Evolutionary conservation across 2,888 invertebrate species (phyloP).

Genomic region (Nudaria mundana): DNA sequence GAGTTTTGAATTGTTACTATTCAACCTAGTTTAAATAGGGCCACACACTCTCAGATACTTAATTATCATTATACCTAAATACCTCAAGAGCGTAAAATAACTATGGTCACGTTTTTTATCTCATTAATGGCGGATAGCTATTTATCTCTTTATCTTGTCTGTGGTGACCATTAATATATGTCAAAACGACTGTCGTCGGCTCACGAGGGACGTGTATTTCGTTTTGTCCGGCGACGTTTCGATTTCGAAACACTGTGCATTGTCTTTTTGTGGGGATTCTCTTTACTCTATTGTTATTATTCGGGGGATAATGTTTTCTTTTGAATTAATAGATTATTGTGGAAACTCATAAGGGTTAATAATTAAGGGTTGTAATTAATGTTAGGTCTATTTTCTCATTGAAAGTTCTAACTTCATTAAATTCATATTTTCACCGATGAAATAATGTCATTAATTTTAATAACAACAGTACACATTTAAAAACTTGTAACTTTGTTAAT

Average conservation of each 20-base stretch:
- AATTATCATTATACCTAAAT: constrained; percentile 36
- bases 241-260: constrained; percentile 43
- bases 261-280: constrained; percentile 31
- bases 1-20: too few relatives aligned
- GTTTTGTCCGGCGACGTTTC: constrained; percentile 45
- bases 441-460: too few relatives aligned
- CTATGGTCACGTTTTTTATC: constrained; percentile 63
- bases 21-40: constrained; percentile 6
- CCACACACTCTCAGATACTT: constrained; percentile 18
- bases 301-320: constrained; percentile 23
- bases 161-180: constrained; percentile 65
- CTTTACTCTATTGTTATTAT: constrained; percentile 25
- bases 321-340: constrained; percentile 14
- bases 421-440: too few relatives aligned
- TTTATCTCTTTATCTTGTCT: constrained; percentile 65
- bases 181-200: constrained; percentile 53
- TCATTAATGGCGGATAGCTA: constrained; percentile 66
- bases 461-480: too few relatives aligned
- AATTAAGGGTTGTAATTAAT: too few relatives aligned
- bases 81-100: constrained; percentile 42
- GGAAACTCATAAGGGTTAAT: background rate
- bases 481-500: too few relatives aligned
- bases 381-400: too few relatives aligned
- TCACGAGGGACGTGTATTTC: constrained; percentile 41
- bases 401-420: too few relatives aligned